Evolutionary conservation across 2,113 vertebrate species (phyloP), one percentile per base, ranked within the genome.

Genomic region (Axis porcinus): DNA sequence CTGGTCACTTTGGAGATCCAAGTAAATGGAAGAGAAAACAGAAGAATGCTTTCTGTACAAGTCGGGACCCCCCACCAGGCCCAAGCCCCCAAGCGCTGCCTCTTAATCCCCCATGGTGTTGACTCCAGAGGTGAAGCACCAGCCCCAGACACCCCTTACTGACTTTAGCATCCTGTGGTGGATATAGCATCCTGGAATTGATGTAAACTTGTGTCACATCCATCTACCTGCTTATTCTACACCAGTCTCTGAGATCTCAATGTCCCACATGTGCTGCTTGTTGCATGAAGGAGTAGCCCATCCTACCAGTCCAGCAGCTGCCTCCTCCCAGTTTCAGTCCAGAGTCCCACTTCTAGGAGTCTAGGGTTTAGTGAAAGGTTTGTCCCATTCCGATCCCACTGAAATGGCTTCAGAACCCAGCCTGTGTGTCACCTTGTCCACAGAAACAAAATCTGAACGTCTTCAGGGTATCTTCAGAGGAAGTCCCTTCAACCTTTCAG

Each of bases 11-110:
- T 45, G 36, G 50, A 93, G 50, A 45, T 45, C 40, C 88, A 84
- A 74, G 6, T 36, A 62, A 43, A 76, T 12, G 43, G 47, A 64
- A 43, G 78, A 78, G 40, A 54, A 86, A 74, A 86, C 10, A 62
- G 70, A 52, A 86, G 64, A 45, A 15, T 2, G 30, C 58, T 93
- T 93, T 91, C 76, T 43, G 13, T 30, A 11, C 8, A 13, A 70
- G 36, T 50, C 13, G 47, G 47, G 47, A 50, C 13, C 47, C 47
- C 47, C 47, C 12, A 50, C 9, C 52, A 54, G 58, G 4, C 17
- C 0, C 6, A 25, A 5, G n/a, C 1, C 52, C 1, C 62, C 3
- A 8, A 33, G 40, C 2, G 3, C 16, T 2, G 2, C 19, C 15
- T 86, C n/a, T 0, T 7, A 15, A 45, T 54, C 45, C 45, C 33